Percentiles rank a stretch among this genome's conserved stretches.
These are phyloP conservation scores for Hycleus cichorii DNA, from an alignment of 1,140 invertebrate species.

Conservation along the genomic window DNA sequence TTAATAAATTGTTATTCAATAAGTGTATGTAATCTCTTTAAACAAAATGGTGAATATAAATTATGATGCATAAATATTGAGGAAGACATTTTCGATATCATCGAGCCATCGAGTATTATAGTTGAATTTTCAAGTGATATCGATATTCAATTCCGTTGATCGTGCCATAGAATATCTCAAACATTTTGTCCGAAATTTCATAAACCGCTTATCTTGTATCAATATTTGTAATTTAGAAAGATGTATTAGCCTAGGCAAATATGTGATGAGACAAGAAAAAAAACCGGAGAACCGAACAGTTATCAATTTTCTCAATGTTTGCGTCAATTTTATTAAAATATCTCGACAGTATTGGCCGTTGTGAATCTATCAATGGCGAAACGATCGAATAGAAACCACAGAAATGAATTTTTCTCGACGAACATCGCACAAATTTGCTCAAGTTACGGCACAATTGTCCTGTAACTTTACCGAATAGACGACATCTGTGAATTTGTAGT, in stretches of 20 bases:
- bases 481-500: too few relatives aligned
- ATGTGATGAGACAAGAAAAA: constrained; percentile 4
- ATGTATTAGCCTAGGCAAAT: constrained; percentile 27
- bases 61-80: constrained; percentile 29
- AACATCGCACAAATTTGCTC: too few relatives aligned
- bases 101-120: not conserved
- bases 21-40: constrained; percentile 25
- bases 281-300: not conserved
- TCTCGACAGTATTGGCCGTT: not conserved
- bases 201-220: constrained; percentile 40
- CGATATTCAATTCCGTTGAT: constrained; percentile 23
- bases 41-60: constrained; percentile 29
- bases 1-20: too few relatives aligned
- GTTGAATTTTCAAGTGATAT: not conserved
- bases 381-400: too few relatives aligned
- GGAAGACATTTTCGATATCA: constrained; percentile 28
- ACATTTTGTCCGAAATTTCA: constrained; percentile 39
- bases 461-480: too few relatives aligned
- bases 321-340: constrained; percentile 7
- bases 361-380: too few relatives aligned
- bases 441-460: too few relatives aligned
- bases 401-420: too few relatives aligned
- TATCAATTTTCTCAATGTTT: constrained; percentile 14
- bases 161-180: constrained; percentile 38
- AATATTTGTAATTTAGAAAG: constrained; percentile 40